These are phyloP conservation scores for Erinaceus europaeus DNA, from an alignment of 2,113 vertebrate species.

Conservation along the genomic window DNA sequence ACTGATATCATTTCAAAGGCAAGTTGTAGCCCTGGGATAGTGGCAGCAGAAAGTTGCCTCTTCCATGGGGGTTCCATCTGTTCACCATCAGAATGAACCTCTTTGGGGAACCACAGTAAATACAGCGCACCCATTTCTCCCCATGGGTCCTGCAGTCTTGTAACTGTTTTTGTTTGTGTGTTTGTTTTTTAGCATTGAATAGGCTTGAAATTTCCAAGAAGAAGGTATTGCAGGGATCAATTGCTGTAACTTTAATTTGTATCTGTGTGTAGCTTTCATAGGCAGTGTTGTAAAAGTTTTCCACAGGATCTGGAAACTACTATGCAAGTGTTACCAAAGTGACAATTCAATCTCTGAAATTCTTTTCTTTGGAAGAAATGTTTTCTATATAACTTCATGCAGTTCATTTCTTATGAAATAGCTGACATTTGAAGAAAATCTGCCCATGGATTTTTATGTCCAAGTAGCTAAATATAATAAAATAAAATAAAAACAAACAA, in stretches of 20 bases:
- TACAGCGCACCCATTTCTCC: conserved; percentile 44
- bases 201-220: conserved; percentile 52
- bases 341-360: not conserved
- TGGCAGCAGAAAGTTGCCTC: conserved; percentile 61
- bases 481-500: conserved; percentile 26
- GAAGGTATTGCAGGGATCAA: conserved; percentile 43
- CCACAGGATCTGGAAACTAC: conserved; percentile 15
- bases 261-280: conserved; percentile 28
- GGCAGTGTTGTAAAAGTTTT: not conserved
- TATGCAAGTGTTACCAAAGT: conserved; percentile 10
- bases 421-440: conserved; percentile 8
- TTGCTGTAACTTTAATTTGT: conserved; percentile 44
- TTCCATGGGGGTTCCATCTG: conserved; percentile 66
- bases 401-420: not conserved
- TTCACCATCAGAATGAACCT: conserved; percentile 67
- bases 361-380: conserved; percentile 26
- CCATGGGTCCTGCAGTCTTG: conserved; percentile 26
- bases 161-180: conserved; percentile 61
- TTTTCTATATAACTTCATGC: not conserved
- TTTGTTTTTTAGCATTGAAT: conserved; percentile 47
- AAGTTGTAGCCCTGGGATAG: conserved; percentile 20
- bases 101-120: not conserved
- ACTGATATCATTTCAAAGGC: conserved; percentile 79
- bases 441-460: not conserved
- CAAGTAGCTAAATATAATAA: not conserved